These are phyloP conservation scores for Chrysochloris asiatica DNA, from an alignment of 2,113 vertebrate species.

Conservation along the genomic window DNA sequence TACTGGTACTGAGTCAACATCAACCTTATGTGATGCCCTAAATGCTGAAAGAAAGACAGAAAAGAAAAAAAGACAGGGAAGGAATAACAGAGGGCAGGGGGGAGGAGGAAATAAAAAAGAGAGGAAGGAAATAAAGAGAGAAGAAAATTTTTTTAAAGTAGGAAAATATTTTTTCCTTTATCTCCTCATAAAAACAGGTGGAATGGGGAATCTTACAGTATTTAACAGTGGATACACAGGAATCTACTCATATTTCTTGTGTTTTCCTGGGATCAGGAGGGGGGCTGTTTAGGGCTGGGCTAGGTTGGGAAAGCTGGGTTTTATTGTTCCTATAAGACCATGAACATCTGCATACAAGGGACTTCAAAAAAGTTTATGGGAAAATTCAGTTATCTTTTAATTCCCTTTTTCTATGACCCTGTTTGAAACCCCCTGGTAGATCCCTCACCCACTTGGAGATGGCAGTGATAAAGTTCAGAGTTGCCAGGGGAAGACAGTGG, in stretches of 20 bases:
- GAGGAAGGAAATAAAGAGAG: too few relatives aligned
- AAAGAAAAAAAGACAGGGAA: too few relatives aligned
- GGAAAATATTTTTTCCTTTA: neutral
- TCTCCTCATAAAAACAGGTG: neutral
- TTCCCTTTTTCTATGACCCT: too few relatives aligned
- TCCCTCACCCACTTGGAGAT: neutral
- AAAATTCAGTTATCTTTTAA: too few relatives aligned
- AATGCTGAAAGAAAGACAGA: neutral
- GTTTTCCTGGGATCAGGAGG: neutral
- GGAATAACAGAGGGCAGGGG: neutral
- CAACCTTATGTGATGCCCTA: neutral
- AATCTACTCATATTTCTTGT: neutral
- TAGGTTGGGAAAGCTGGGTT: neutral
- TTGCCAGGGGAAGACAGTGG: neutral
- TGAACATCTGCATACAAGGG: neutral
- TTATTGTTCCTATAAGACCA: neutral
- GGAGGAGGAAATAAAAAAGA: neutral
- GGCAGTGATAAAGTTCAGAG: neutral
- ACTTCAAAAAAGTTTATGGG: too few relatives aligned
- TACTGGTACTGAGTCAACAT: neutral
- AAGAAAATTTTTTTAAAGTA: neutral
- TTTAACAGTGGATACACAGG: neutral
- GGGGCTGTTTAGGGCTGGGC: neutral
- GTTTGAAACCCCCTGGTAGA: neutral
- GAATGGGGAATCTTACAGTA: neutral